Evolutionary conservation across 2,113 vertebrate genomes (phyloP).

Genomic region (Otolemur garnettii): DNA sequence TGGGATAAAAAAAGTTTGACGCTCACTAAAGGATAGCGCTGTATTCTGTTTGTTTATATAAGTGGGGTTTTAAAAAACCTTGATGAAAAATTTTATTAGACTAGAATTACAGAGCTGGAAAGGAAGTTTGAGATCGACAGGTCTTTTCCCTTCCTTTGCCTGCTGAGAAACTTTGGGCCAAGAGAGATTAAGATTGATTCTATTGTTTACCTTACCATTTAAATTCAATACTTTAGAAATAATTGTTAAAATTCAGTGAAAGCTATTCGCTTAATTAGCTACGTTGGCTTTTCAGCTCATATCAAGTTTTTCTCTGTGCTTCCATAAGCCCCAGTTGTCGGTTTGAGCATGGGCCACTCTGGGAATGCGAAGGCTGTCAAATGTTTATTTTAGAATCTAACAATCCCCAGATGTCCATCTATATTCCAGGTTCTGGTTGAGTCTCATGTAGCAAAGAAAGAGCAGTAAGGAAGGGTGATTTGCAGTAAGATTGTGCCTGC

Average conservation of each 20-base stretch:
- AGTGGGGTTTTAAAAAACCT: background rate
- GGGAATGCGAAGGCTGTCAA: background rate
- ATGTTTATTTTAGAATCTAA: slow-evolving; percentile 45
- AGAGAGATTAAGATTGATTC: background rate
- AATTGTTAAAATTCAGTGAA: background rate
- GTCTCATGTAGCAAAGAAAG: background rate
- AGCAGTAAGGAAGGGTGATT: background rate
- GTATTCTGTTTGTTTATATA: background rate
- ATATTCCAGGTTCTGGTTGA: background rate
- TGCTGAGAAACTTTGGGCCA: slow-evolving; percentile 2
- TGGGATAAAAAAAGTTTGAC: background rate
- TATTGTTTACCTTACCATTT: background rate
- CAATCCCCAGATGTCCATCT: slow-evolving; percentile 18
- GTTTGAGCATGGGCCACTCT: background rate
- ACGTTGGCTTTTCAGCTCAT: background rate
- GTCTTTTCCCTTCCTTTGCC: background rate
- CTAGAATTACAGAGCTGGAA: slow-evolving; percentile 3
- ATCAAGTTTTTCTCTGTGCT: background rate
- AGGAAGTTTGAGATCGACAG: background rate
- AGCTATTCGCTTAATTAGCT: background rate
- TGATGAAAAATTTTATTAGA: slow-evolving; percentile 20
- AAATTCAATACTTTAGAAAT: background rate
- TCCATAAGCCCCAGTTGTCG: background rate
- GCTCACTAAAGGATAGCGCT: background rate
- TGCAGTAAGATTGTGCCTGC: background rate